Evolutionary conservation across 2,113 vertebrate genomes (phyloP).

Genomic region (Tupaia chinensis): DNA sequence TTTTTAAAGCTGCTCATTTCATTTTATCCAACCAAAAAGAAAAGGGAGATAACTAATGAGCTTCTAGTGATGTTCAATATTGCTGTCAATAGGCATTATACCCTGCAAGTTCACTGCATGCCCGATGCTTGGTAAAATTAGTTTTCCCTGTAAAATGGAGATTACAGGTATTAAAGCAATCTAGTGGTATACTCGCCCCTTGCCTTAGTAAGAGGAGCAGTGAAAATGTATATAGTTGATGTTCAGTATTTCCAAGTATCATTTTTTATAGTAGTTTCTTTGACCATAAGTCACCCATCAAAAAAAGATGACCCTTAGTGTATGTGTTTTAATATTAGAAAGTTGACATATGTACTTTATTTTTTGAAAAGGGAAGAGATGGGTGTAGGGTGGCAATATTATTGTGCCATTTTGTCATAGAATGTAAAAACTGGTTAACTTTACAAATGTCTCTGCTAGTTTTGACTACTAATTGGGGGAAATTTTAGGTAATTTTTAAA

Average conservation of each 20-base stretch:
- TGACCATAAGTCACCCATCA: constrained; percentile 87
- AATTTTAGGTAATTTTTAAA: constrained; percentile 83
- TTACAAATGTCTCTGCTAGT: constrained; percentile 79
- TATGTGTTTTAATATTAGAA: constrained; percentile 91
- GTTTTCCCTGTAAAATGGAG: constrained; percentile 87
- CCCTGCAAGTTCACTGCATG: constrained; percentile 94
- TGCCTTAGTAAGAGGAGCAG: constrained; percentile 90
- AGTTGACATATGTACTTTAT: constrained; percentile 81
- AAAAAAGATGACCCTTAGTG: constrained; percentile 84
- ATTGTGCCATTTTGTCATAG: constrained; percentile 84
- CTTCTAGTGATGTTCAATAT: constrained; percentile 93
- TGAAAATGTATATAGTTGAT: constrained; percentile 96
- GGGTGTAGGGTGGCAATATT: constrained; percentile 80
- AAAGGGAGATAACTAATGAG: constrained; percentile 89
- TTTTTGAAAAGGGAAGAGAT: constrained; percentile 81
- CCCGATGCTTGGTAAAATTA: constrained; percentile 93
- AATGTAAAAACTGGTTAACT: constrained; percentile 80
- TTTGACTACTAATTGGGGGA: constrained; percentile 81
- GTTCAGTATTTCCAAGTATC: constrained; percentile 95
- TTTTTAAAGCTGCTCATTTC: constrained; percentile 93
- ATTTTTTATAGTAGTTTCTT: constrained; percentile 87
- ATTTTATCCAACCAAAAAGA: constrained; percentile 89
- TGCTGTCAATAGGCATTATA: constrained; percentile 95
- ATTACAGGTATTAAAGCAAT: constrained; percentile 88
- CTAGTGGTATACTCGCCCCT: constrained; percentile 90